Conservation (phyloP, 2,797 vertebrate genomes). For the Steatocranus sp. region DNA sequence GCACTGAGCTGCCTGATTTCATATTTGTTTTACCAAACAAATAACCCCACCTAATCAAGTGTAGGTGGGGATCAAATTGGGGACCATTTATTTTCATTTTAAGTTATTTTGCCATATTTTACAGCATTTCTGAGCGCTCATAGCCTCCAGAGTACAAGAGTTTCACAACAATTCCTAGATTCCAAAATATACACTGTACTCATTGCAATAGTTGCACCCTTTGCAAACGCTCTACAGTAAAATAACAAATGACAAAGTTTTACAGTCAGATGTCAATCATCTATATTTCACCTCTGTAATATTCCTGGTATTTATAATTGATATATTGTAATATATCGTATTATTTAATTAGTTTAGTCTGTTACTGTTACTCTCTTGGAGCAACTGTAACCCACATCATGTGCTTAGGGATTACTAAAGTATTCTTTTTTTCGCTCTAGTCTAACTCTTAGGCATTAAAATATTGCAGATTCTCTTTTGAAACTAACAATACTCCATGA, state of each 20-base stretch:
- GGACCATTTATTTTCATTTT: not conserved
- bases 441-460: rapidly evolving
- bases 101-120: not conserved
- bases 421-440: not conserved
- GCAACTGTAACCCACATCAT: not conserved
- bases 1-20: not conserved
- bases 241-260: not conserved
- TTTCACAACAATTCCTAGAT: rapidly evolving
- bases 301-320: not conserved
- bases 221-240: rapidly evolving
- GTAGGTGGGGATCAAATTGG: not conserved
- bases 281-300: not conserved
- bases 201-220: not conserved
- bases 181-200: not conserved
- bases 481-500: not conserved
- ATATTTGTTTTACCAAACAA: not conserved
- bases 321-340: rapidly evolving
- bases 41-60: not conserved
- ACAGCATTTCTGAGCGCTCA: rapidly evolving
- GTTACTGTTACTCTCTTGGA: not conserved
- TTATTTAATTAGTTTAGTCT: not conserved
- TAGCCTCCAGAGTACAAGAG: not conserved
- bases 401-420: not conserved
- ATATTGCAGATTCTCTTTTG: not conserved
- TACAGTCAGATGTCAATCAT: not conserved